Evolutionary conservation across 1,140 invertebrate genomes (phyloP).

Genomic region (Drosophila asahinai): DNA sequence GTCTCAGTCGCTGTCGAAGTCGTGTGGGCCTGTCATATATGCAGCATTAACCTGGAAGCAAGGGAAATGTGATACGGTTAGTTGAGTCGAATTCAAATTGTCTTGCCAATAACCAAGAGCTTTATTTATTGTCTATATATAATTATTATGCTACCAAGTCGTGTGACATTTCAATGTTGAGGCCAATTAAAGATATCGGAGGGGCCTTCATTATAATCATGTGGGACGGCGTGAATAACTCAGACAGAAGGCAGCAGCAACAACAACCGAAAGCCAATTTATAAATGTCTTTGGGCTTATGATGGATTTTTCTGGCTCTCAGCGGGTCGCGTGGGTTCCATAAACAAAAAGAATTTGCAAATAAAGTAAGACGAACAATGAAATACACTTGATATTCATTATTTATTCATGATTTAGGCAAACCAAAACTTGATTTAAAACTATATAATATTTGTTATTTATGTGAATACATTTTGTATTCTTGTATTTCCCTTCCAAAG

Average conservation of each 20-base stretch:
- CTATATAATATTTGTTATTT: no score
- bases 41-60: slow-evolving; percentile 74
- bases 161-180: slow-evolving; percentile 64
- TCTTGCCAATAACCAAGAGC: slow-evolving; percentile 15
- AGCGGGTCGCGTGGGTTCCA: slow-evolving; percentile 38
- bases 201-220: slow-evolving; percentile 33
- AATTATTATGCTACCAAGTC: slow-evolving; percentile 40
- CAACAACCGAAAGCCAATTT: slow-evolving; percentile 46
- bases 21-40: slow-evolving; percentile 69
- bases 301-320: slow-evolving; percentile 41
- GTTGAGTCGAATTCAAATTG: slow-evolving; percentile 23
- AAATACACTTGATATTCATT: neutral
- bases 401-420: neutral
- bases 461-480: no score
- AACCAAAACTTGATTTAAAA: neutral
- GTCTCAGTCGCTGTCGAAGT: slow-evolving; percentile 65
- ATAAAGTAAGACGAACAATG: neutral
- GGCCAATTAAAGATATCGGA: slow-evolving; percentile 61
- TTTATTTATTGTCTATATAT: slow-evolving; percentile 47
- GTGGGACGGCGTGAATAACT: slow-evolving; percentile 42
- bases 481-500: neutral
- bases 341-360: slow-evolving; percentile 25
- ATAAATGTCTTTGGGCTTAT: slow-evolving; percentile 51
- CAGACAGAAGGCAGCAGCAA: slow-evolving; percentile 12
- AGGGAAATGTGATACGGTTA: slow-evolving; percentile 32